phyloP scores from a whole-genome alignment of 2,113 vertebrate species.

The Collichthys lucidus region DNA sequence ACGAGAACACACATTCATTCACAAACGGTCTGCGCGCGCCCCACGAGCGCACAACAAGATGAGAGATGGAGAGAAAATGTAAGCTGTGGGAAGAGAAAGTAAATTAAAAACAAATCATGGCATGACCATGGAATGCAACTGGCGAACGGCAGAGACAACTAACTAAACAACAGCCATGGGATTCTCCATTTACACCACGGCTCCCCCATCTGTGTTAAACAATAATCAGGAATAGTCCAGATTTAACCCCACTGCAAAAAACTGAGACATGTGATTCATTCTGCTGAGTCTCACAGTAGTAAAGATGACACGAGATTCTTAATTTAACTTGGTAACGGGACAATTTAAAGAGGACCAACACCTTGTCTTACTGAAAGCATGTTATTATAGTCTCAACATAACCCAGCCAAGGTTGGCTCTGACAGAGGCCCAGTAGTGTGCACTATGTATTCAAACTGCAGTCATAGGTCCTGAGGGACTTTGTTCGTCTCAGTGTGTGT shows the following conservation, averaged over 20 bases:
- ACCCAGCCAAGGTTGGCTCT: constrained; percentile 44
- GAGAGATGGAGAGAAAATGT: constrained; percentile 72
- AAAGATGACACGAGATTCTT: constrained; percentile 40
- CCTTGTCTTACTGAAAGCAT: constrained; percentile 52
- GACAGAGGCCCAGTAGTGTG: constrained; percentile 37
- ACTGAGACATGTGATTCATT: constrained; percentile 29
- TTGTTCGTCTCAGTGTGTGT: constrained; percentile 22
- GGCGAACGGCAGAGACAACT: constrained; percentile 52
- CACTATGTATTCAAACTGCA: constrained; percentile 67
- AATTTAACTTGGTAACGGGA: constrained; percentile 50
- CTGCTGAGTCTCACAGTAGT: constrained; percentile 8
- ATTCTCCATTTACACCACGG: constrained; percentile 25
- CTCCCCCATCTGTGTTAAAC: constrained; percentile 48
- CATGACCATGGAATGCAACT: constrained; percentile 55
- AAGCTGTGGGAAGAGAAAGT: constrained; percentile 74
- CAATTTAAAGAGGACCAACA: constrained; percentile 40
- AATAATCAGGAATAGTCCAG: constrained; percentile 45
- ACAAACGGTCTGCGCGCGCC: constrained; percentile 40
- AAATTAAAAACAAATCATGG: constrained; percentile 76
- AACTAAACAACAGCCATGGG: constrained; percentile 56
- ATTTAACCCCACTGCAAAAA: constrained; percentile 20
- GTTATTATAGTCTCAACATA: constrained; percentile 60
- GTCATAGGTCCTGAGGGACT: constrained; percentile 63
- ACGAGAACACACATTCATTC: constrained; percentile 63
- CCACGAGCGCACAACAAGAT: constrained; percentile 56